Conservation (phyloP, 1,140 invertebrate genomes). For the Ceratoteleas bidentatus region DNA sequence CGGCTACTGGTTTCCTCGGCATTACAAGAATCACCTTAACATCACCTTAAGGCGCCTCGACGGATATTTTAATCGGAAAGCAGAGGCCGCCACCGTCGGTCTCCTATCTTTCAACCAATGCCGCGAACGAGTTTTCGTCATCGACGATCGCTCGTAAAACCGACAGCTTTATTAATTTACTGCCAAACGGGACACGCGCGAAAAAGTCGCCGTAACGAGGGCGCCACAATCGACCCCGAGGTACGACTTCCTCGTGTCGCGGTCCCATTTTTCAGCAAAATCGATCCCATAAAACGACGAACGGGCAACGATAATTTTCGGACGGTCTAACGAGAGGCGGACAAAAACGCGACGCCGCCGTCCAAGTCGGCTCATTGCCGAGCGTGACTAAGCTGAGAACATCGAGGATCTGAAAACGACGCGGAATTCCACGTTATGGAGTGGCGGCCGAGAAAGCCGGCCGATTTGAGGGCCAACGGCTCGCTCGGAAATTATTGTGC, state of each 20-base stretch:
- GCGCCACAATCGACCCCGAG: no score
- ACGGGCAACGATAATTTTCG: constrained; percentile 24
- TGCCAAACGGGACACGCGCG: no score
- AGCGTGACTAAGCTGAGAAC: constrained; percentile 77
- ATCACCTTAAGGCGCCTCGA: constrained; percentile 19
- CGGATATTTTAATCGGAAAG: constrained; percentile 20
- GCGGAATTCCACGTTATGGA: constrained; percentile 67
- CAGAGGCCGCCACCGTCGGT: no score
- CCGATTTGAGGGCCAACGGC: constrained; percentile 28
- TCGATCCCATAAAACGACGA: constrained; percentile 11
- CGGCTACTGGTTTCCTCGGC: constrained; percentile 45
- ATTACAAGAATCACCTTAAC: constrained; percentile 39
- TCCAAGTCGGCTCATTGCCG: constrained; percentile 72
- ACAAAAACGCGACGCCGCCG: constrained; percentile 40
- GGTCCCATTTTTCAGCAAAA: constrained; percentile 14
- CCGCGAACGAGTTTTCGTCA: no score
- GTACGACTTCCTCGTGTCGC: constrained; percentile 7
- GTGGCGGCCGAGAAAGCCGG: constrained; percentile 42
- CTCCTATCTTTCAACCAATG: no score
- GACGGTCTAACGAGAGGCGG: constrained; percentile 17
- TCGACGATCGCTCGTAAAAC: no score
- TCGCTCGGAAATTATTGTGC: constrained; percentile 71
- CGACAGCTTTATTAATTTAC: no score
- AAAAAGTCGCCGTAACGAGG: no score
- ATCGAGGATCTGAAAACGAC: constrained; percentile 48